These are phyloP conservation scores for Adoxophyes honmai DNA, from an alignment of 1,140 invertebrate genomes.

Conservation along the genomic window DNA sequence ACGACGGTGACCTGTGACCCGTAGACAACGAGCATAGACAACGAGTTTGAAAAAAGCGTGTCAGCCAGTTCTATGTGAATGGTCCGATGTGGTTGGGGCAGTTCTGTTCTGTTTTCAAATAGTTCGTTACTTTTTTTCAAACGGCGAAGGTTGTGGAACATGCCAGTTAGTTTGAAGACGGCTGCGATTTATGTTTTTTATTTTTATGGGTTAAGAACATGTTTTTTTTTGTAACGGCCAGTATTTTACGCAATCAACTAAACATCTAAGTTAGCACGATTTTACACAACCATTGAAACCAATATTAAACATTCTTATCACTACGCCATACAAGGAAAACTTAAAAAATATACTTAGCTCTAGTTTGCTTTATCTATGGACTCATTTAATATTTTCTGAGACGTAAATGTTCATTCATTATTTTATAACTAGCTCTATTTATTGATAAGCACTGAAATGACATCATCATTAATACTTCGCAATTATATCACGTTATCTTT, in stretches of 20 bases:
- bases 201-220: no score
- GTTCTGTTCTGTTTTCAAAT: slow-evolving; percentile 23
- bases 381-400: slow-evolving; percentile 2
- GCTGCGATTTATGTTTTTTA: no score
- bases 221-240: no score
- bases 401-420: slow-evolving; percentile 3
- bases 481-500: neutral
- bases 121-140: slow-evolving; percentile 10
- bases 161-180: neutral
- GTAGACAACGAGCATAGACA: slow-evolving; percentile 42
- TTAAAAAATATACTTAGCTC: neutral
- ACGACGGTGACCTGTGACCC: slow-evolving; percentile 65
- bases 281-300: no score
- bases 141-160: slow-evolving; percentile 1
- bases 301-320: no score
- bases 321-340: neutral
- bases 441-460: neutral
- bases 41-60: slow-evolving; percentile 67
- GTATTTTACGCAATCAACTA: no score
- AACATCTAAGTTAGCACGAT: no score
- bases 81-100: slow-evolving; percentile 34
- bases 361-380: slow-evolving; percentile 3
- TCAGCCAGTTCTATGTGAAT: slow-evolving; percentile 49
- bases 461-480: slow-evolving; percentile 14
- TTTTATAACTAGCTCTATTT: neutral